Percentiles rank a stretch among this genome's conserved stretches.
These are phyloP conservation scores for Euschistus heros DNA, from an alignment of 1,140 invertebrate genomes.

Conservation along the genomic window DNA sequence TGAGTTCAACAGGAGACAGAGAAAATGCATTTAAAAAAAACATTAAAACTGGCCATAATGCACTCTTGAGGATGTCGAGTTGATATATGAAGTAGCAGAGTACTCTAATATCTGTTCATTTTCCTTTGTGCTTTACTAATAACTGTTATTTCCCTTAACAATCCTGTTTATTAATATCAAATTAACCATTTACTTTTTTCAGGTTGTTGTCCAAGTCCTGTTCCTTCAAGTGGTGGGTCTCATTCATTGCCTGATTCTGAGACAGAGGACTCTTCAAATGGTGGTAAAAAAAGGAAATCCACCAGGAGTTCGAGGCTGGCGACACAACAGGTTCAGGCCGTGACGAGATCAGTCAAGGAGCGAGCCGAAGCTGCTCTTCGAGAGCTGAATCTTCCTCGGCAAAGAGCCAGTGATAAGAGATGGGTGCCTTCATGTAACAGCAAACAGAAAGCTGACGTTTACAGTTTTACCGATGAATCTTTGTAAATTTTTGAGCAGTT, in stretches of 20 bases:
- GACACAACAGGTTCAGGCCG: neutral
- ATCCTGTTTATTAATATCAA: too few relatives aligned
- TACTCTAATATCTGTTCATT: too few relatives aligned
- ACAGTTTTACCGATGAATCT: conserved; percentile 5
- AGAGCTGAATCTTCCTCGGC: conserved; percentile 18
- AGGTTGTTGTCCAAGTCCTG: conserved; percentile 8
- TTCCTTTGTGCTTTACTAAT: too few relatives aligned
- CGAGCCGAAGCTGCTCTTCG: neutral
- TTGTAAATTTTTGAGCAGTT: neutral
- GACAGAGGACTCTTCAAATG: neutral
- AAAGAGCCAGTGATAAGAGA: neutral
- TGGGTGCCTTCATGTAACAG: neutral
- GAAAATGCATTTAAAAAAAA: too few relatives aligned
- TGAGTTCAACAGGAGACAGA: too few relatives aligned
- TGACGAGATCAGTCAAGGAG: neutral
- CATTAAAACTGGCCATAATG: too few relatives aligned
- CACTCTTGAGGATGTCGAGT: too few relatives aligned
- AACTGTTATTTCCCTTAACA: too few relatives aligned
- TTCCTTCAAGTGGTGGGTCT: conserved; percentile 1
- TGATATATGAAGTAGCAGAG: too few relatives aligned
- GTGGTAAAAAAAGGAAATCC: neutral
- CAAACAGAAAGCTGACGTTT: conserved; percentile 5
- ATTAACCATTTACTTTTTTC: neutral
- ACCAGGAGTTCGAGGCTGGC: neutral
- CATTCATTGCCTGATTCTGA: neutral